phyloP scores from a whole-genome alignment of 2,888 invertebrate species.

The Erpobdella octoculata region DNA sequence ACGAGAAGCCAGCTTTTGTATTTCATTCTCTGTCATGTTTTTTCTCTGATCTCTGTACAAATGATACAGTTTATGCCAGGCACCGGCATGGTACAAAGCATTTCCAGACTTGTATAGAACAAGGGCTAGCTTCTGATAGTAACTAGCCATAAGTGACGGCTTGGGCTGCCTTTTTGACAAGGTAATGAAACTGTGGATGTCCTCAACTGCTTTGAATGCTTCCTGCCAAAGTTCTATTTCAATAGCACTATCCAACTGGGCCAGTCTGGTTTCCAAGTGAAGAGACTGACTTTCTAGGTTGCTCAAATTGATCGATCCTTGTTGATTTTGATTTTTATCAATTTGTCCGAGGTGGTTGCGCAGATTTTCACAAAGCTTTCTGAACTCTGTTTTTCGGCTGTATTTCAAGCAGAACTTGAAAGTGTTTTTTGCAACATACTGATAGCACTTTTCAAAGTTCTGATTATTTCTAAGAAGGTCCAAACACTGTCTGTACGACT shows the following conservation, averaged over 20 bases:
- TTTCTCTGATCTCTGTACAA: slow-evolving; percentile 92
- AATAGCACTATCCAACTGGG: slow-evolving; percentile 91
- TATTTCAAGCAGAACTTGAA: slow-evolving; percentile 97
- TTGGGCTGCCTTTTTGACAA: slow-evolving; percentile 92
- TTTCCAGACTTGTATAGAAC: slow-evolving; percentile 99
- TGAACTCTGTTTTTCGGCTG: slow-evolving; percentile 91
- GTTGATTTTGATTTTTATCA: slow-evolving; percentile 64
- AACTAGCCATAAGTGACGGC: slow-evolving; percentile 95
- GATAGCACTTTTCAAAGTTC: slow-evolving; percentile 92
- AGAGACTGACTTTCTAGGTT: slow-evolving; percentile 93
- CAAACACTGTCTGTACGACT: slow-evolving; percentile 95
- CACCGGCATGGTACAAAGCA: slow-evolving; percentile 92
- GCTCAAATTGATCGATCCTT: slow-evolving; percentile 64
- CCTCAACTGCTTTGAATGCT: slow-evolving; percentile 96
- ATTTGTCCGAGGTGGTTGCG: slow-evolving; percentile 89
- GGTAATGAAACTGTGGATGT: slow-evolving; percentile 91
- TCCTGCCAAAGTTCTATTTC: slow-evolving; percentile 99
- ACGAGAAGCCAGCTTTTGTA: slow-evolving; percentile 90
- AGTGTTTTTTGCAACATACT: slow-evolving; percentile 85
- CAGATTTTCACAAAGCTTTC: slow-evolving; percentile 92
- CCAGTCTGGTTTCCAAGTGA: slow-evolving; percentile 88
- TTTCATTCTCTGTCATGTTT: slow-evolving; percentile 83
- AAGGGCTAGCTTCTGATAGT: slow-evolving; percentile 91
- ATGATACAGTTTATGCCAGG: slow-evolving; percentile 84
- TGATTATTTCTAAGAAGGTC: slow-evolving; percentile 91